Base-by-base conservation (phyloP, 2,888 invertebrate species). In the Phasia obesa region DNA sequence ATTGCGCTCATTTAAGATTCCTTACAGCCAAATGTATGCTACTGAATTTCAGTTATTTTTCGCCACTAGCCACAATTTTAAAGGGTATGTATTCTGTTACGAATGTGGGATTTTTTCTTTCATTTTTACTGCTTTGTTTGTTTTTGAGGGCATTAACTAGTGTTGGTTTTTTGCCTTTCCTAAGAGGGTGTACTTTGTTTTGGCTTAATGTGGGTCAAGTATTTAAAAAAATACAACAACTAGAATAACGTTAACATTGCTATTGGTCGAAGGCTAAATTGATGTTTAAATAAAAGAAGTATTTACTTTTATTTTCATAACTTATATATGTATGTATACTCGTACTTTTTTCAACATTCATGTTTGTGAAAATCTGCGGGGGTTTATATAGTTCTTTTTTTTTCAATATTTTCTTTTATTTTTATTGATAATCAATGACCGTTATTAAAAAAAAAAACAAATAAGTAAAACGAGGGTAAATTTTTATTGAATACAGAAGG, bases 181-280 rank as follows among this genome's bases (percentile, higher is more conserved):
- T 62, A 53, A 76, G 83, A 67, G 79, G 83, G 65, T 67, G 71
- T 71, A 75, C 59, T 83, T 75, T 75, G 76, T 76, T 67, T 71
- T 76, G 55, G 75, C 64, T 69, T 79, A 65, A 83, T 79, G 83
- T 83, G 83, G 83, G 83, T 83, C 83, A 83, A 83, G 83, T 79
- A 83, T 75, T 76, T 75, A 65, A 49, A 73, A 65, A 57, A 69
- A 21, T 21, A 59, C 31, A 77, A 77, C 62, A 62, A 70, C 47
- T 25, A 70, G 49, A 67, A 62, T 19, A 67, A 67, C 67, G 75
- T 79, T 83, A 83, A 83, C 83, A 83, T 83, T 83, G 70, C 83
- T 67, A 71, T 55, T 67, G 75, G 83, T 76, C 67, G 74, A 83
- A 83, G 83, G 79, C 76, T 79, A 83, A 79, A 79, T 67, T 71